Base-by-base conservation (phyloP, 2,113 vertebrate species). In the Cathartes aura region DNA sequence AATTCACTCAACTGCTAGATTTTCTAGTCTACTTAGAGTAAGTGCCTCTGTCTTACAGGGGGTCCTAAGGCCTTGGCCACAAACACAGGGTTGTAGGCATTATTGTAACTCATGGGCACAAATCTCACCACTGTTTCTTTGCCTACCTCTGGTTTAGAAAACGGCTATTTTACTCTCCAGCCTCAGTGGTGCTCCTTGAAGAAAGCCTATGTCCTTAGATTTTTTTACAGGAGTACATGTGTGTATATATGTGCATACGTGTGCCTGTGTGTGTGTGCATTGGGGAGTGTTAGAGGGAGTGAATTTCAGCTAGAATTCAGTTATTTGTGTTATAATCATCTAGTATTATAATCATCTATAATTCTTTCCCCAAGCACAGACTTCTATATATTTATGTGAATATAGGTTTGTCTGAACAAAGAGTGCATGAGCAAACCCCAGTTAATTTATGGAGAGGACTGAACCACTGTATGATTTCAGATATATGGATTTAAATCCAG, bases 231-330 rank as follows among this genome's bases (percentile, higher is more conserved):
- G 17, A 70, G 11, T 22, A 27, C 17, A 6, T 27, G 3, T 42
- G 3, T 42, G 8, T 32, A 29, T 63, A 14, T 22, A 48, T 2
- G 3, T 26, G 11, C 1, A 0, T 64, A 8, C 12, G 0, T 48
- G 18, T 34, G 4, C 12, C 40, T 72, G 6, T 74, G n/a, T 72
- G 17, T 36, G 4, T 30, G 26, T 53, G 11, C 22, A 30, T 5
- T 38, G 20, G 2, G 20, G 12, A 86, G 6, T 8, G 1, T 20
- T 48, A 66, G 22, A 70, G 8, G 32, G 10, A 78, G 86, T n/a
- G 4, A 15, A 62, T 74, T 93, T 92, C 36, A 73, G 6, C 11
- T 76, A 53, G 42, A 94, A 82, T 76, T 52, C 48, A 63, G 4
- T 62, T 34, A 56, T 36, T 67, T 70, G 11, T 80, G 8, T 34